phyloP scores from a whole-genome alignment of 2,888 invertebrate genomes.

The Lumbricus terrestris region DNA sequence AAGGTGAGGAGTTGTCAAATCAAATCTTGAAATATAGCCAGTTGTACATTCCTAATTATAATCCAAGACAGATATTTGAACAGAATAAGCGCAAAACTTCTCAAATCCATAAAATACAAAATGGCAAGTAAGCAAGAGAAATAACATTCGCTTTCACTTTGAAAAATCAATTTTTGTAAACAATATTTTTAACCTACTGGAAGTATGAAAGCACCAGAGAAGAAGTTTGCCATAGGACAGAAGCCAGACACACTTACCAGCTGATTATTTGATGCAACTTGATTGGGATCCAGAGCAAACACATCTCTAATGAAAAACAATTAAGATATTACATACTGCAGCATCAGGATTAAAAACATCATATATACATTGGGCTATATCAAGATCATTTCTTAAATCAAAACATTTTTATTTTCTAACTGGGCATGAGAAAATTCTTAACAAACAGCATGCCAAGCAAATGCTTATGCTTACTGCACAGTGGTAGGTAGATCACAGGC shows the following conservation, averaged over 20 bases:
- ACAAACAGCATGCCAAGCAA: neutral
- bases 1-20: too few relatives aligned
- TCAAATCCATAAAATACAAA: too few relatives aligned
- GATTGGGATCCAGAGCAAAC: conserved; percentile 5
- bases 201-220: neutral
- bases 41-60: too few relatives aligned
- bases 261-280: neutral
- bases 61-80: too few relatives aligned
- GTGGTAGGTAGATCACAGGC: neutral
- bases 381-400: neutral
- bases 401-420: neutral
- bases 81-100: too few relatives aligned
- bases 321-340: neutral
- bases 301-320: conserved; percentile 9
- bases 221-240: neutral
- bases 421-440: neutral
- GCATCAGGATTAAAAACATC: too few relatives aligned
- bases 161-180: too few relatives aligned
- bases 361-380: too few relatives aligned
- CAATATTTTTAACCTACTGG: too few relatives aligned
- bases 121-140: too few relatives aligned
- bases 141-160: too few relatives aligned
- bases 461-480: neutral
- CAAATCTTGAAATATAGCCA: too few relatives aligned
- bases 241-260: neutral